phyloP scores from a whole-genome alignment of 2,797 vertebrate species.

The Pagetopsis macropterus region DNA sequence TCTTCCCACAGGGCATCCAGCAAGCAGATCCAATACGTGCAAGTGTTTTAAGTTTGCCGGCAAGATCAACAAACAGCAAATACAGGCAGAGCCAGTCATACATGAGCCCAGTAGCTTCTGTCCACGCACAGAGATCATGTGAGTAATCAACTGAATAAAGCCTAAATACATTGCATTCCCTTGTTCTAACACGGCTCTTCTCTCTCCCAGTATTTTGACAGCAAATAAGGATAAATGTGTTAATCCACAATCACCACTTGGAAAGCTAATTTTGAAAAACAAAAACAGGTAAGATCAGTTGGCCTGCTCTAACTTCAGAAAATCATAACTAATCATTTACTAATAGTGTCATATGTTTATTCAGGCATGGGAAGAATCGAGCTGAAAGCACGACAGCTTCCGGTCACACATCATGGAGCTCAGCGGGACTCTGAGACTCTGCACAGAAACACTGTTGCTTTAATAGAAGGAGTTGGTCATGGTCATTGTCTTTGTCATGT shows the following conservation, averaged over 20 bases:
- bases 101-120: constrained; percentile 31
- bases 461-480: not conserved
- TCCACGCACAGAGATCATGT: constrained; percentile 38
- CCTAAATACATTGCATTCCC: not conserved
- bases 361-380: not conserved
- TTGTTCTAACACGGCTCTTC: not conserved
- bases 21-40: constrained; percentile 4
- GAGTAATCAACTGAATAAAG: constrained; percentile 9
- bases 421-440: not conserved
- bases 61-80: not conserved
- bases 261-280: constrained; percentile 12
- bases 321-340: not conserved
- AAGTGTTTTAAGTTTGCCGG: constrained; percentile 18
- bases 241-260: constrained; percentile 16
- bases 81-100: not conserved
- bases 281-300: constrained; percentile 10
- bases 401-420: not conserved
- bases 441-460: not conserved
- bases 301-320: not conserved
- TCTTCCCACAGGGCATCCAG: constrained; percentile 18
- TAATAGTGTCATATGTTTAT: constrained; percentile 11
- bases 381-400: not conserved
- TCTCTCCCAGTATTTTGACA: constrained; percentile 16
- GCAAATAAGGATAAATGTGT: constrained; percentile 35
- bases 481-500: not conserved